phyloP scores from a whole-genome alignment of 1,140 invertebrate genomes.

The Maconellicoccus hirsutus region DNA sequence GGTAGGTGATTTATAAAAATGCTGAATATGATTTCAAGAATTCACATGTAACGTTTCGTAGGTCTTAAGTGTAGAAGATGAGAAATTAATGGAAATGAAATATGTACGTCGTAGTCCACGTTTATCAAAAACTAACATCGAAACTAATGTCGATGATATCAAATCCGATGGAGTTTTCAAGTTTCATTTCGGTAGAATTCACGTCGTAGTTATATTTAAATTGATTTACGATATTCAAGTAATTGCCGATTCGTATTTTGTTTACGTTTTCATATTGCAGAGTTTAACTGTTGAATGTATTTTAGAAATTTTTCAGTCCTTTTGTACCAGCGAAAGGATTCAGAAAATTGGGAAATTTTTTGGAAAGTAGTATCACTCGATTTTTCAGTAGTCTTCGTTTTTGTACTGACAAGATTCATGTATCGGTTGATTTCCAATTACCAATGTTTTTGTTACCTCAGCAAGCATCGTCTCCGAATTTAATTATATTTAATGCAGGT shows the following conservation, averaged over 20 bases:
- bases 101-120: constrained; percentile 55
- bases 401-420: constrained; percentile 49
- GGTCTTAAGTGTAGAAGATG: constrained; percentile 45
- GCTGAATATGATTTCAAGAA: background rate
- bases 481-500: constrained; percentile 66
- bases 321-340: constrained; percentile 40
- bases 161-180: constrained; percentile 55
- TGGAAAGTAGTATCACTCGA: constrained; percentile 34
- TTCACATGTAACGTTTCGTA: constrained; percentile 24
- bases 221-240: constrained; percentile 57
- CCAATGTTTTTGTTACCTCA: constrained; percentile 66
- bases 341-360: constrained; percentile 34
- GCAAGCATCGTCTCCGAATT: constrained; percentile 62
- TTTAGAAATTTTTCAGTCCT: constrained; percentile 55
- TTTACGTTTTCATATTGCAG: background rate
- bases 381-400: constrained; percentile 42
- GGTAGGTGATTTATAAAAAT: constrained; percentile 39
- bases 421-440: constrained; percentile 59
- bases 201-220: constrained; percentile 56
- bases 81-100: constrained; percentile 63
- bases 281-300: too few relatives aligned
- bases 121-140: constrained; percentile 40
- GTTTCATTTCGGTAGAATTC: constrained; percentile 55
- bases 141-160: constrained; percentile 39
- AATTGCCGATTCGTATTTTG: constrained; percentile 25